These are phyloP conservation scores for Diplodus sargus DNA, from an alignment of 2,797 vertebrate genomes.

Conservation along the genomic window DNA sequence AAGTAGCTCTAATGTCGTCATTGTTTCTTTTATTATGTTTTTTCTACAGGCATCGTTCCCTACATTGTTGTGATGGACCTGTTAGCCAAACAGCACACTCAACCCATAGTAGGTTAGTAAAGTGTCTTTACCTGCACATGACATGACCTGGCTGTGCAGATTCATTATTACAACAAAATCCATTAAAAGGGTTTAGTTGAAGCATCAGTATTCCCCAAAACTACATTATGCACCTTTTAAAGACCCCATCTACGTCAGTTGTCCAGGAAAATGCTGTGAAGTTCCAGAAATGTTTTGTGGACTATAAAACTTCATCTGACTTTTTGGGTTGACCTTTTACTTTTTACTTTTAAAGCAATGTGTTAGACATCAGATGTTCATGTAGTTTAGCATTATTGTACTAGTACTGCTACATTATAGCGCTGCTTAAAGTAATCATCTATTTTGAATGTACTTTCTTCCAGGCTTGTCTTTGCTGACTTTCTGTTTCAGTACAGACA, in stretches of 20 bases:
- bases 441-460: constrained; percentile 11
- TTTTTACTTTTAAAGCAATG: too few relatives aligned
- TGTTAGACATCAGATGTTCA: too few relatives aligned
- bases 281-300: too few relatives aligned
- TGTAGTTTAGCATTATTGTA: too few relatives aligned
- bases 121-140: background rate
- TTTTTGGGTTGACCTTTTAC: too few relatives aligned
- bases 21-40: background rate
- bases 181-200: background rate
- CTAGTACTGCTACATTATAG: background rate
- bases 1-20: background rate
- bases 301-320: too few relatives aligned
- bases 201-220: background rate
- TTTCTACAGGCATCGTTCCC: constrained; percentile 45
- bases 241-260: too few relatives aligned
- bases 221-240: too few relatives aligned
- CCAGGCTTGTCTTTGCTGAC: constrained; percentile 73
- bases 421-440: background rate
- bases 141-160: too few relatives aligned
- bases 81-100: fast-evolving
- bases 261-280: too few relatives aligned
- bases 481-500: constrained; percentile 50
- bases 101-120: constrained; percentile 54
- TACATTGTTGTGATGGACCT: background rate
- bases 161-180: background rate